Conservation (phyloP, 2,888 invertebrate species). For the Rhagonycha lutea region DNA sequence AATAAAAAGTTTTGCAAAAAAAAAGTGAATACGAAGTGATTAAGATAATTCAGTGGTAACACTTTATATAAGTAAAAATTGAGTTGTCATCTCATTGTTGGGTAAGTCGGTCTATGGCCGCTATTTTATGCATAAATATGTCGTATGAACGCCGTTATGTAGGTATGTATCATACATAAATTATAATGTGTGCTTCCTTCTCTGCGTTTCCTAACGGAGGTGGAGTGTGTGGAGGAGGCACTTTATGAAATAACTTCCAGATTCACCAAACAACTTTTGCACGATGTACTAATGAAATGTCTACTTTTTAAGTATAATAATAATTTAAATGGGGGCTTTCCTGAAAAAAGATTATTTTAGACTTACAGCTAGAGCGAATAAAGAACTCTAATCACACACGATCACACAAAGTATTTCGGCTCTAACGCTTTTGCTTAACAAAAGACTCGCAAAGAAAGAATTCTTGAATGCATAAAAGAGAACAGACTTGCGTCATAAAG, state of each 20-base stretch:
- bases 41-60: neutral
- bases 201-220: neutral
- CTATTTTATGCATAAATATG: neutral
- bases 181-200: neutral
- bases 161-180: neutral
- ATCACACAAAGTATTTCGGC: slow-evolving; percentile 29
- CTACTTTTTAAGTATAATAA: slow-evolving; percentile 8
- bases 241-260: neutral
- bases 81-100: neutral
- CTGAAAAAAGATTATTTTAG: slow-evolving; percentile 15
- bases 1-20: neutral
- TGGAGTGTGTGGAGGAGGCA: neutral
- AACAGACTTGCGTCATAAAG: slow-evolving; percentile 35
- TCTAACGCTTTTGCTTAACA: slow-evolving; percentile 33
- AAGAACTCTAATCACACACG: slow-evolving; percentile 31
- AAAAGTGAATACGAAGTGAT: neutral
- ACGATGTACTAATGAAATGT: neutral
- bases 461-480: slow-evolving; percentile 33
- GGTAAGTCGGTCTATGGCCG: neutral
- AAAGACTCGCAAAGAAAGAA: slow-evolving; percentile 30
- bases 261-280: neutral
- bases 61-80: neutral
- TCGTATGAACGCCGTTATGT: neutral
- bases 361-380: slow-evolving; percentile 25
- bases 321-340: slow-evolving; percentile 10